Conservation (phyloP, 2,888 invertebrate genomes). For the Lepidocyrtoides sp. region DNA sequence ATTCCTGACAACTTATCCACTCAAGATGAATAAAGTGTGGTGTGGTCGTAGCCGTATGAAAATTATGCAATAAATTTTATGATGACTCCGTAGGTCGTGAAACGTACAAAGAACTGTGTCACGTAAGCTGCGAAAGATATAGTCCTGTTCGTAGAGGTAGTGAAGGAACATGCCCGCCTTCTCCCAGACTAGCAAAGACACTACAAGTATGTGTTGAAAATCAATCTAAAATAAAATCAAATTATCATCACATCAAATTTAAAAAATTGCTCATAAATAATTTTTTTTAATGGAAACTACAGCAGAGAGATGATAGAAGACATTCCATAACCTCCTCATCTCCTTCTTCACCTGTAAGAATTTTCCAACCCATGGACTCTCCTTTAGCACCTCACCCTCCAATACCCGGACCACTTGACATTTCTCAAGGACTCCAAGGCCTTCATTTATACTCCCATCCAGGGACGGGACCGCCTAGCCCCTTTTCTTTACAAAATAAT, state of each 20-base stretch:
- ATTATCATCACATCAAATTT: too few relatives aligned
- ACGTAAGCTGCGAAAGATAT: conserved; percentile 91
- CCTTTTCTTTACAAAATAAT: conserved; percentile 83
- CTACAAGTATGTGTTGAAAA: conserved; percentile 82
- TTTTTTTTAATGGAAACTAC: too few relatives aligned
- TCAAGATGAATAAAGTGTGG: neutral
- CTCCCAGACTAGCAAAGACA: conserved; percentile 85
- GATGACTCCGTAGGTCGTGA: conserved; percentile 87
- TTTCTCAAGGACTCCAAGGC: conserved; percentile 85
- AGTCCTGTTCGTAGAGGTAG: conserved; percentile 97
- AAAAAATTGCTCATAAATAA: too few relatives aligned
- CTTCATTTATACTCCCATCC: conserved; percentile 84
- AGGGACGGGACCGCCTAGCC: conserved; percentile 82
- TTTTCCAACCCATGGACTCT: conserved; percentile 84
- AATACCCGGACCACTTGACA: conserved; percentile 82
- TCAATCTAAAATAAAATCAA: too few relatives aligned
- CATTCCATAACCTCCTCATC: conserved; percentile 85
- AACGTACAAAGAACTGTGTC: conserved; percentile 89
- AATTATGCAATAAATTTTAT: neutral
- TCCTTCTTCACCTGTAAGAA: conserved; percentile 84
- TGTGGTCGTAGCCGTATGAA: too few relatives aligned
- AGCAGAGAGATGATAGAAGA: conserved; percentile 82
- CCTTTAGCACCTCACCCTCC: conserved; percentile 82
- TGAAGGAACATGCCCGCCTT: conserved; percentile 89
- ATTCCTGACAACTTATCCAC: neutral